Percentiles rank a stretch among this genome's conserved stretches.
Conservation (phyloP, 2,888 invertebrate species). For the Cynaeus angustus region DNA sequence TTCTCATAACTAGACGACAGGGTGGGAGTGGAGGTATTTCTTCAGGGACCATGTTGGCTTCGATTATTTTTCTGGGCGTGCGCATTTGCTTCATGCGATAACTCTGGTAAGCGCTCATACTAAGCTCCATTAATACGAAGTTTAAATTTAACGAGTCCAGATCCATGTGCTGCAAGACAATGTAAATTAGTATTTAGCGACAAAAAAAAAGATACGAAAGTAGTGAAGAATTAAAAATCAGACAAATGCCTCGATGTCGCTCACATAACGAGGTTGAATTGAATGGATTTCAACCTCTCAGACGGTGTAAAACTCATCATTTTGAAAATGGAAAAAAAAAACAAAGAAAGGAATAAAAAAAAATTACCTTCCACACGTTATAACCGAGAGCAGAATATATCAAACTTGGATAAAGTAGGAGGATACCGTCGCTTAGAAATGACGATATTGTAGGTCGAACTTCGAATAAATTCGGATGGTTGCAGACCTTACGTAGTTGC, state of each 20-base stretch:
- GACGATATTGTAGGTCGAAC: constrained; percentile 95
- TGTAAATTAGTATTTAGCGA: too few relatives aligned
- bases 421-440: constrained; percentile 89
- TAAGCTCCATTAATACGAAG: constrained; percentile 79
- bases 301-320: constrained; percentile 57
- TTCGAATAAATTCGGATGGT: constrained; percentile 98
- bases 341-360: neutral
- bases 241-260: constrained; percentile 65
- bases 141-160: constrained; percentile 78
- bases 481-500: constrained; percentile 98
- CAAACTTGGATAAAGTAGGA: constrained; percentile 81
- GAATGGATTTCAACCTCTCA: constrained; percentile 63
- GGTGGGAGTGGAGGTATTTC: constrained; percentile 72
- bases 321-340: too few relatives aligned
- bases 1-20: constrained; percentile 51
- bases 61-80: constrained; percentile 81
- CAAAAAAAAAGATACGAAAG: neutral
- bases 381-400: constrained; percentile 82
- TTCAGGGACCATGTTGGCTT: constrained; percentile 76
- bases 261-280: constrained; percentile 58
- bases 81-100: constrained; percentile 87
- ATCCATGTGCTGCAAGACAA: constrained; percentile 77
- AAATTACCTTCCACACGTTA: constrained; percentile 80
- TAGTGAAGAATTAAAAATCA: constrained; percentile 47
- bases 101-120: constrained; percentile 87